Evolutionary conservation across 1,140 invertebrate genomes (phyloP).

Genomic region (Achroia grisella): DNA sequence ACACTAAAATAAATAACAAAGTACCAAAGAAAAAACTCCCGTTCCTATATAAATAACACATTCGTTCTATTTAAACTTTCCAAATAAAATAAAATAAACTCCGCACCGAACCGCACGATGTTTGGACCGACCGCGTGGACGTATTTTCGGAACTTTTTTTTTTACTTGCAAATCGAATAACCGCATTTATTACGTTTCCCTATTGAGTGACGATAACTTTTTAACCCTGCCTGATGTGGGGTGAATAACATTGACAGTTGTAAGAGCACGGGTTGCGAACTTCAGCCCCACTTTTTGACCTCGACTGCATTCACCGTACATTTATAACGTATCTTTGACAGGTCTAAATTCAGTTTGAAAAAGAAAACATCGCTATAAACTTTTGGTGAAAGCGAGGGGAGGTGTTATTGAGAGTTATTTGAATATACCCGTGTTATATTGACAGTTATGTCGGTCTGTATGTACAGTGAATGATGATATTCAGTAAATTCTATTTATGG

Average conservation of each 20-base stretch:
- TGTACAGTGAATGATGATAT: too few relatives aligned
- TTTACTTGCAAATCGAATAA: constrained; percentile 4
- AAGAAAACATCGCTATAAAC: constrained; percentile 23
- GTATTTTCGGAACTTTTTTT: not conserved
- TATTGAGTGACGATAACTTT: constrained; percentile 50
- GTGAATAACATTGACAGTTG: constrained; percentile 61
- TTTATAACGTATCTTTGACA: constrained; percentile 25
- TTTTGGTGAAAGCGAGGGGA: constrained; percentile 14
- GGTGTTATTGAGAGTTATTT: not conserved
- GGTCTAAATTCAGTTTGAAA: constrained; percentile 20
- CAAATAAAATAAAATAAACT: too few relatives aligned
- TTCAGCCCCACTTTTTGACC: constrained; percentile 47
- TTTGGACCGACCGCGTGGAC: constrained; percentile 4
- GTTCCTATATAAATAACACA: too few relatives aligned
- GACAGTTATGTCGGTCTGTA: too few relatives aligned
- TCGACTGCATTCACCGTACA: constrained; percentile 33
- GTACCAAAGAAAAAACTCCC: too few relatives aligned
- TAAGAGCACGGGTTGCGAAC: constrained; percentile 41
- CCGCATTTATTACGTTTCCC: constrained; percentile 42
- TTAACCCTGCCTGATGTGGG: constrained; percentile 55
- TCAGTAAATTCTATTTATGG: too few relatives aligned
- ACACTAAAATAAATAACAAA: too few relatives aligned
- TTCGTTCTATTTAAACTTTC: too few relatives aligned
- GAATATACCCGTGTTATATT: too few relatives aligned
- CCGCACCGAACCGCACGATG: not conserved